Base-by-base conservation (phyloP, 2,113 vertebrate species). In the Sinocyclocheilus rhinocerous region DNA sequence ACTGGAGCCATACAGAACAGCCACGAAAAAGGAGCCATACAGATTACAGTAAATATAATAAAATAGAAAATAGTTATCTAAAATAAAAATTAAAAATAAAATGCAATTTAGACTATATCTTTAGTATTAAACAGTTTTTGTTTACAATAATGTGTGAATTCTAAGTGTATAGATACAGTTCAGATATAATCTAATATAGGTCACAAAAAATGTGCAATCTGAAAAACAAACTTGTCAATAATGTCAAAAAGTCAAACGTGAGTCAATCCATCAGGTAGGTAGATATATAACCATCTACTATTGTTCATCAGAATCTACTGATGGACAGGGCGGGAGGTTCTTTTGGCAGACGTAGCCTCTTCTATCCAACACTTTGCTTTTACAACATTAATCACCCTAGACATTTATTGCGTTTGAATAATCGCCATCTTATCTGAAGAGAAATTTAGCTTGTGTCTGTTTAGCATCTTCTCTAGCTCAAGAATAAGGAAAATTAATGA, bases 361-460 rank as follows among this genome's bases (percentile, higher is more conserved):
- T 48, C 36, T 65, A 45, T 81, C 39, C 15, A 81, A 45, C 59
- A 65, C 59, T 81, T 65, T 81, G 57, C 57, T 61, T 79, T 59
- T 42, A 59, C 6, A 45, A 65, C 33, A n/a, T 65, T 26, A 63
- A 45, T 81, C 36, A 26, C n/a, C 6, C 4, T n/a, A 26, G 57
- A 63, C 57, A 20, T 82, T 33, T 70, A 82, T 82, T 69, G 63
- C 20, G 20, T n/a, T 70, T 70, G 80, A 82, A 69, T 82, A 82
- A 52, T 82, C 11, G 6, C 48, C 79, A 67, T 67, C 59, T 65
- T 81, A 48, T 81, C 79, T 81, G 59, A 65, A 4, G 79, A 45
- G n/a, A 67, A 48, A 48, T 63, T 81, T 67, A 11, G 42, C 79
- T 48, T 3, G 9, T 18, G 79, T 81, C 79, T 82, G 45, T 70